phyloP scores from a whole-genome alignment of 1,140 invertebrate genomes.

The Amyelois transitella region DNA sequence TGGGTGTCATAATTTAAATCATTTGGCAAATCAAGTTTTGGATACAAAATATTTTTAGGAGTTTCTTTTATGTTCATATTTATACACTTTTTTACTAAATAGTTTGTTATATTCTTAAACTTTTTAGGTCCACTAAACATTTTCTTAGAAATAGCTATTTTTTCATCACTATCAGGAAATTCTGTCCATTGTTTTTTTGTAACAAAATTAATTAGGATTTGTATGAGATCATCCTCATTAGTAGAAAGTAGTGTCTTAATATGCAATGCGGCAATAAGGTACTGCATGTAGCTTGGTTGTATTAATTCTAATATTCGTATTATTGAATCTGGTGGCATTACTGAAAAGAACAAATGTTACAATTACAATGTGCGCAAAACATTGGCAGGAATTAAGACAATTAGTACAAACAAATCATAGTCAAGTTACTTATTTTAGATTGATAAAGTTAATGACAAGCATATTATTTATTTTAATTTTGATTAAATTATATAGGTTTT shows the following conservation, averaged over 20 bases:
- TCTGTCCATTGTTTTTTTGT: constrained; percentile 28
- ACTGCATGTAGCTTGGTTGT: constrained; percentile 44
- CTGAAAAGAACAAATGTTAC: constrained; percentile 32
- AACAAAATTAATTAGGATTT: constrained; percentile 37
- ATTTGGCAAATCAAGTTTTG: constrained; percentile 13
- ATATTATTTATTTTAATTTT: no score
- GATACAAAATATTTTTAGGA: constrained; percentile 8
- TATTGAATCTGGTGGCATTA: constrained; percentile 32
- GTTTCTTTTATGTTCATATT: constrained; percentile 1
- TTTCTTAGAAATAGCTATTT: constrained; percentile 16
- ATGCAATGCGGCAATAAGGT: constrained; percentile 31
- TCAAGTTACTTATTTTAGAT: no score
- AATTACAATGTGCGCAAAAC: no score
- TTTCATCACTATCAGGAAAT: constrained; percentile 18
- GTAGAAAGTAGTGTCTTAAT: constrained; percentile 24
- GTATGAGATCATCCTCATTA: constrained; percentile 32
- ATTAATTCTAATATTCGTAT: constrained; percentile 42
- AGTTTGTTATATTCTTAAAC: constrained; percentile 21
- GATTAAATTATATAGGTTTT: no score
- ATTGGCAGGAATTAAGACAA: no score
- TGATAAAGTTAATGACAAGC: no score
- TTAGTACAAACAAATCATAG: no score
- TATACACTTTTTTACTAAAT: constrained; percentile 25
- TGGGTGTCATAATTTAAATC: constrained; percentile 6
- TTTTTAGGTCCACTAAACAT: constrained; percentile 20